Base-by-base conservation (phyloP, 1,140 invertebrate species). In the Apis mellifera region DNA sequence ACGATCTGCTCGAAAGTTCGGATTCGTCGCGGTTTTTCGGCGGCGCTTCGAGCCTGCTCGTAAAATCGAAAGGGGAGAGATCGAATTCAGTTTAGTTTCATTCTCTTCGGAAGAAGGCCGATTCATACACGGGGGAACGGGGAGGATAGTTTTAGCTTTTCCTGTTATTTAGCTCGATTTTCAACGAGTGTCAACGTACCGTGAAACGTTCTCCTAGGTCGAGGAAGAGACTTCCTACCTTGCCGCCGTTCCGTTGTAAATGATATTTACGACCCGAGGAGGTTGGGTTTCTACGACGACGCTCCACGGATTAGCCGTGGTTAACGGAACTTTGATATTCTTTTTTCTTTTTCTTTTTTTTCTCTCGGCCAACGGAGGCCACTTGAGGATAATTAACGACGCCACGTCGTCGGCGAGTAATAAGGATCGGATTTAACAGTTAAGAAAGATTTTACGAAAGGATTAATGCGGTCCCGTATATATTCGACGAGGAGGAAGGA, bases 1-100 rank as follows among this genome's bases (percentile, higher is more conserved):
- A 90, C 81, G 86, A 87, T 80, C 88, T 87, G 26, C 73, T 59
- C 79, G 87, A 90, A 90, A 90, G 87, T 90, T 90, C 70, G 52
- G 55, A 88, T 90, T 90, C 87, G 89, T 82, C 72, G 83, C 82
- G 90, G 86, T 83, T 85, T 81, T 78, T 82, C 71, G 82, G n/a
- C 68, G 55, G 26, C 50, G 59, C 59, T 54, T 17, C 26, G 59
- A 13, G 21, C 42, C 15, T 7, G 65, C 3, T 82, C 79, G 72
- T 82, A 82, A 82, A 82, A 82, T 77, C 48, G 74, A 70, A 54
- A 55, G 3, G 1, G 8, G n/a, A 15, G 3, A 23, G n/a, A 64
- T 64, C 48, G 42, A 15, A 42, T 60, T 64, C n/a, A 7, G 7
- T 9, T 54, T 15, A 13, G 11, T 12, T 42, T 42, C 7, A 4